Percentiles rank a stretch among this genome's conserved stretches.
phyloP scores from a whole-genome alignment of 2,888 invertebrate genomes.

The Sinopyrophorus schimmeli region DNA sequence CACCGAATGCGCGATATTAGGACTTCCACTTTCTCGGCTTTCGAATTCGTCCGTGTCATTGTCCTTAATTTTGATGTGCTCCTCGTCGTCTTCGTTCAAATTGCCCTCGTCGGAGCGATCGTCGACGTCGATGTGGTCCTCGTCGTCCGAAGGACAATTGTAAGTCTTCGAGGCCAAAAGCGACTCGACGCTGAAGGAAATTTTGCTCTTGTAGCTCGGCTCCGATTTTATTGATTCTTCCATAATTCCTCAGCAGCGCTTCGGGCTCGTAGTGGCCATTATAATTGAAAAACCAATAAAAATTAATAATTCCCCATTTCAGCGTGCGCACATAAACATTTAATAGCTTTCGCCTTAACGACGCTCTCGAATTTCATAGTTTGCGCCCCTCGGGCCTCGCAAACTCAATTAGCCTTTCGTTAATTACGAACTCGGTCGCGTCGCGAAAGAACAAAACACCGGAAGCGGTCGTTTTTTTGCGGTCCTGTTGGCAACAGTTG shows the following conservation, averaged over 20 bases:
- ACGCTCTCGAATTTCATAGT: conserved; percentile 21
- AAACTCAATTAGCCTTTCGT: conserved; percentile 30
- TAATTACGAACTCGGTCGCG: conserved; percentile 34
- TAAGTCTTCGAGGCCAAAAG: conserved; percentile 55
- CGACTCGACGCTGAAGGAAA: conserved; percentile 75
- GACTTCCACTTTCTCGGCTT: conserved; percentile 55
- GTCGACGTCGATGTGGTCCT: conserved; percentile 51
- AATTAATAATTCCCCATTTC: conserved; percentile 12
- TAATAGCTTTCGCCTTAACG: conserved; percentile 18
- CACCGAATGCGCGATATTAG: conserved; percentile 61
- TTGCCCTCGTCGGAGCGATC: conserved; percentile 58
- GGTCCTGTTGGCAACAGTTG: conserved; percentile 36
- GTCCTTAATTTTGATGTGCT: conserved; percentile 49
- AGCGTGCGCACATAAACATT: conserved; percentile 24
- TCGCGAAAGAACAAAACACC: conserved; percentile 32
- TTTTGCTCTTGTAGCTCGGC: conserved; percentile 63
- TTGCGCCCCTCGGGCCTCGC: conserved; percentile 16
- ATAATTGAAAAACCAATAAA: conserved; percentile 11
- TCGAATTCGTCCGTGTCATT: conserved; percentile 49
- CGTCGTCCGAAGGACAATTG: conserved; percentile 26
- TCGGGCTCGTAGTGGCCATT: not conserved
- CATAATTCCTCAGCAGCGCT: conserved; percentile 8
- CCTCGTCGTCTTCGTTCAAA: conserved; percentile 52
- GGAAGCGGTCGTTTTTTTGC: conserved; percentile 35
- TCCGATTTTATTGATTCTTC: conserved; percentile 42